Conservation (phyloP, 2,888 invertebrate species). For the Chaetogeoica ovagalla region DNA sequence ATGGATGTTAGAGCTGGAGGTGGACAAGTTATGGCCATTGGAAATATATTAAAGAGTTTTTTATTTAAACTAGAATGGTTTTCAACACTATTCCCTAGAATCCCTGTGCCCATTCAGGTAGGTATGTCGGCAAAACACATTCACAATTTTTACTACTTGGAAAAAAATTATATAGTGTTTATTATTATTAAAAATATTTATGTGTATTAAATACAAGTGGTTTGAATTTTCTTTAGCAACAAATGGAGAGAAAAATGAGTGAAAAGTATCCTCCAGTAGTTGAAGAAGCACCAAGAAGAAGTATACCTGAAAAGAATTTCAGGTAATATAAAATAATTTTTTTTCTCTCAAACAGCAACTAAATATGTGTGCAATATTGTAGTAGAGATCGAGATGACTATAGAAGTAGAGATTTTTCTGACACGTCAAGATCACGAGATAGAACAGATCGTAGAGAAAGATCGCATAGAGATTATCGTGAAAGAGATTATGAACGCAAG, state of each 20-base stretch:
- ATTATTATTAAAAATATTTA: conserved; percentile 5
- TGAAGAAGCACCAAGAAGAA: conserved; percentile 49
- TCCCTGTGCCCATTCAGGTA: conserved; percentile 90
- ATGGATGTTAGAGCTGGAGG: conserved; percentile 98
- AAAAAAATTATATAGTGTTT: background rate
- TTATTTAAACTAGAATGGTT: conserved; percentile 98
- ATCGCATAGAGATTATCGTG: conserved; percentile 56
- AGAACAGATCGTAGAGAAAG: conserved; percentile 60
- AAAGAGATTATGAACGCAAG: conserved; percentile 51
- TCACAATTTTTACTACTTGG: background rate
- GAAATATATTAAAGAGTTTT: conserved; percentile 89
- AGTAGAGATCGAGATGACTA: conserved; percentile 55
- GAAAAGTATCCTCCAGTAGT: conserved; percentile 64
- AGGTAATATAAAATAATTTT: conserved; percentile 2
- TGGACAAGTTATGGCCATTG: conserved; percentile 89
- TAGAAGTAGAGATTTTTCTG: conserved; percentile 55
- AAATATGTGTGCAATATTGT: background rate
- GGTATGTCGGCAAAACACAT: conserved; percentile 43
- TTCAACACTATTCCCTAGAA: conserved; percentile 95
- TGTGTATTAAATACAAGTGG: background rate
- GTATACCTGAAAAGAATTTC: conserved; percentile 51
- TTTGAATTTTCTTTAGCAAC: conserved; percentile 67
- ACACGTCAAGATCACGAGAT: conserved; percentile 52
- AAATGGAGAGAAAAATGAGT: conserved; percentile 75
- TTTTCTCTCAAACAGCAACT: background rate